phyloP scores from a whole-genome alignment of 2,113 vertebrate genomes.

The Trachemys scripta region DNA sequence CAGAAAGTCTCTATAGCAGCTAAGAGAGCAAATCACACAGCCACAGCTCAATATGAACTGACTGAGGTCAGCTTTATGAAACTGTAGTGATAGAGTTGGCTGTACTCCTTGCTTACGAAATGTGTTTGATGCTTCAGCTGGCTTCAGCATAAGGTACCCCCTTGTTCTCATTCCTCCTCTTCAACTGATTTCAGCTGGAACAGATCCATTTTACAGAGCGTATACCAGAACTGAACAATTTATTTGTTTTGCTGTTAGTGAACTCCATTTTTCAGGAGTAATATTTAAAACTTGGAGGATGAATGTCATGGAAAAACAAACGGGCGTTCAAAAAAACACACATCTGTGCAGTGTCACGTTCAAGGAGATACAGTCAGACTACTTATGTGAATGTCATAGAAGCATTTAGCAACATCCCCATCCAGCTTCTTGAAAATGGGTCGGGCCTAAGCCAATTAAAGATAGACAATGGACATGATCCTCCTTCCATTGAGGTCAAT shows the following conservation, averaged over 20 bases:
- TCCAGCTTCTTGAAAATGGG: not conserved
- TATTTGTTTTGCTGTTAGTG: fast-evolving
- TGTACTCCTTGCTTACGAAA: conserved; percentile 65
- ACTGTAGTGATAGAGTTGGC: conserved; percentile 62
- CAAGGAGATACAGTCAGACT: not conserved
- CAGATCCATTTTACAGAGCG: conserved; percentile 1
- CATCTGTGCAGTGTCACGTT: not conserved
- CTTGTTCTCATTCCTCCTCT: conserved; percentile 71
- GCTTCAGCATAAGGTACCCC: conserved; percentile 65
- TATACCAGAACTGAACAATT: not conserved
- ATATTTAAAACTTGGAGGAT: not conserved
- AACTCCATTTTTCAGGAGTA: fast-evolving
- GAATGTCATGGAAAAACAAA: not conserved
- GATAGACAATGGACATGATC: too few relatives aligned
- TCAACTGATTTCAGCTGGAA: conserved; percentile 34
- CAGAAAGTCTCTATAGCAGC: not conserved
- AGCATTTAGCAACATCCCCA: not conserved
- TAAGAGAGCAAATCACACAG: not conserved
- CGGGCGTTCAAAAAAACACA: not conserved
- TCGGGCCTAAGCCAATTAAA: not conserved
- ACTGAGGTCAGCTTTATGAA: conserved; percentile 73
- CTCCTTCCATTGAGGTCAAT: not conserved
- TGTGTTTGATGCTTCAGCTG: conserved; percentile 42
- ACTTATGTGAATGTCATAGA: not conserved
- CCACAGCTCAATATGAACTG: conserved; percentile 32